phyloP scores from a whole-genome alignment of 2,888 invertebrate genomes.

The Watsonalla cultraria region DNA sequence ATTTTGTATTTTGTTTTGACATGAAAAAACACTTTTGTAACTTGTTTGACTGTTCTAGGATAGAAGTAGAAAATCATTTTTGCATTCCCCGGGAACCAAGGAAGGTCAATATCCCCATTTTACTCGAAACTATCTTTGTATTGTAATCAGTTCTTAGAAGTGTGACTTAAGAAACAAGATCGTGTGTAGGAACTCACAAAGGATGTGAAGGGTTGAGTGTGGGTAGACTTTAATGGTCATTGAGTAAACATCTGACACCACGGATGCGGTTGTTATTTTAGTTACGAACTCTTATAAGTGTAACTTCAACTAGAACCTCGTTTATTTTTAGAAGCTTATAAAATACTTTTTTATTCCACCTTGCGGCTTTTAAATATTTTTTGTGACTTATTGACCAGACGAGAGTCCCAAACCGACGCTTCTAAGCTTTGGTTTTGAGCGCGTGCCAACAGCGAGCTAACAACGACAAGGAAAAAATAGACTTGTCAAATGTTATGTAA shows the following conservation, averaged over 20 bases:
- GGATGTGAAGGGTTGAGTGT: conserved; percentile 15
- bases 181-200: conserved; percentile 3
- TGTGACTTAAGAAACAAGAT: conserved; percentile 11
- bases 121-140: conserved; percentile 17
- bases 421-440: conserved; percentile 51
- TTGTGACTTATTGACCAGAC: conserved; percentile 15
- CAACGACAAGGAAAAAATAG: conserved; percentile 70
- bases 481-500: conserved; percentile 61
- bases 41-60: conserved; percentile 12
- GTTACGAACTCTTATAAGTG: conserved; percentile 11
- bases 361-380: background rate
- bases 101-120: conserved; percentile 6
- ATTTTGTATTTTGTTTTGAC: background rate
- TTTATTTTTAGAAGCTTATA: background rate
- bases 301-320: background rate
- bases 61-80: conserved; percentile 11
- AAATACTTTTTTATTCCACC: background rate
- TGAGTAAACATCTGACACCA: conserved; percentile 34
- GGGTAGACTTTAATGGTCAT: conserved; percentile 20
- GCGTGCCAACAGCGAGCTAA: conserved; percentile 60
- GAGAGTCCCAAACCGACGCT: conserved; percentile 34
- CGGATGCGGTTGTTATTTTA: conserved; percentile 33
- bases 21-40: background rate
- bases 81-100: conserved; percentile 11
- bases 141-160: conserved; percentile 19